These are phyloP conservation scores for Diplodus sargus DNA, from an alignment of 2,797 vertebrate species.

Conservation along the genomic window DNA sequence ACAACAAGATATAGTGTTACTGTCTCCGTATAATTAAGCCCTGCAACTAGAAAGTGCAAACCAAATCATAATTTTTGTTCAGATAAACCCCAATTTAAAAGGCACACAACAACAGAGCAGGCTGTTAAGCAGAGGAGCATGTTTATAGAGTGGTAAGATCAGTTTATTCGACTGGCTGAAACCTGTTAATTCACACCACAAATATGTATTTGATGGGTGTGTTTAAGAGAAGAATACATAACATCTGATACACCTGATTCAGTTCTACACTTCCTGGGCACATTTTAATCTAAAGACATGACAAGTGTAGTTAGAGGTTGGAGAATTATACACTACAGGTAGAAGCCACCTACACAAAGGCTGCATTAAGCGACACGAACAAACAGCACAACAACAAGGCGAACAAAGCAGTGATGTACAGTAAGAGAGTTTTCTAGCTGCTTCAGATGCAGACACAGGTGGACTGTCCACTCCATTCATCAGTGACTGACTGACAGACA, in stretches of 20 bases:
- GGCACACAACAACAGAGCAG: too few relatives aligned
- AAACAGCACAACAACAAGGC: conserved; percentile 11
- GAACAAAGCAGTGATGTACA: conserved; percentile 25
- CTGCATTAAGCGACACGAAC: background rate
- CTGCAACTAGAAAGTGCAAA: background rate
- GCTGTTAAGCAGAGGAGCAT: too few relatives aligned
- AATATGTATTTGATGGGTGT: too few relatives aligned
- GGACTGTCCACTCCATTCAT: conserved; percentile 19
- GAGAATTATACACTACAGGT: background rate
- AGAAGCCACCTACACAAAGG: conserved; percentile 27
- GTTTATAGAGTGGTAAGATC: too few relatives aligned
- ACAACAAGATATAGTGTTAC: background rate
- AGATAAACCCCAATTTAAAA: too few relatives aligned
- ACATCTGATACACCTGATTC: too few relatives aligned
- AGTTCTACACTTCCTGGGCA: too few relatives aligned
- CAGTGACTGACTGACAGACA: conserved; percentile 16
- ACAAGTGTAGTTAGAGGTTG: background rate
- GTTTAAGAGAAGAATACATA: too few relatives aligned
- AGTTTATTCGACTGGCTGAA: too few relatives aligned
- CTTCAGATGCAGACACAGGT: conserved; percentile 32
- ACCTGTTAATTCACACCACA: too few relatives aligned
- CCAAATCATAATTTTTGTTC: too few relatives aligned
- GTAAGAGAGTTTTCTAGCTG: conserved; percentile 52
- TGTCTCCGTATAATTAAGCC: background rate
- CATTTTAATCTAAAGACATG: background rate